Evolutionary conservation across 2,888 invertebrate species (phyloP).

Genomic region (Anodontia alba): DNA sequence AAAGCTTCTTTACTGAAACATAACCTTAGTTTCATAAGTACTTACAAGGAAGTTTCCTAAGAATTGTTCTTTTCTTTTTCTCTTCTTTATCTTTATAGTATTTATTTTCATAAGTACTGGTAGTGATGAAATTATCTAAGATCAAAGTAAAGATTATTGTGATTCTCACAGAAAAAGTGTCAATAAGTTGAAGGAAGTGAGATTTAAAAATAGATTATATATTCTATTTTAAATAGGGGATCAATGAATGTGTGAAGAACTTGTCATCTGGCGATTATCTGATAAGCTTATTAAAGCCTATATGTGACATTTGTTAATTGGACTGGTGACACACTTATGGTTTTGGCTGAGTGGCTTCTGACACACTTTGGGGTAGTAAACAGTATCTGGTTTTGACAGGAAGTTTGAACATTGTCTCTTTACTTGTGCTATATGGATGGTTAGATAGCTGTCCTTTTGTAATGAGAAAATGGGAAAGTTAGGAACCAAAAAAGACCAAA

Average conservation of each 20-base stretch:
- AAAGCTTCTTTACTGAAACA: too few relatives aligned
- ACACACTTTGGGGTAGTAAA: background rate
- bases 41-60: too few relatives aligned
- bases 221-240: too few relatives aligned
- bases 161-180: background rate
- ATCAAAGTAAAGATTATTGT: too few relatives aligned
- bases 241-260: background rate
- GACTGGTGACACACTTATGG: constrained; percentile 13
- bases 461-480: background rate
- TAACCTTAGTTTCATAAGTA: too few relatives aligned
- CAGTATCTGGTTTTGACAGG: constrained; percentile 1
- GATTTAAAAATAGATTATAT: background rate
- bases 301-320: constrained; percentile 12
- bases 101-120: background rate
- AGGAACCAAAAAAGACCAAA: background rate
- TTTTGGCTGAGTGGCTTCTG: background rate
- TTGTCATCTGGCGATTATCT: background rate
- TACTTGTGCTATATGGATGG: too few relatives aligned
- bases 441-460: too few relatives aligned
- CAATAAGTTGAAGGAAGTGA: background rate
- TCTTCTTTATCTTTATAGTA: too few relatives aligned
- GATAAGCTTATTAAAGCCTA: background rate
- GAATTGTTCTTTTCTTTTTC: too few relatives aligned
- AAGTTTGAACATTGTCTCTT: background rate
- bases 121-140: background rate